These are phyloP conservation scores for Orthonychiurus folsomi DNA, from an alignment of 2,888 invertebrate species.

Conservation along the genomic window DNA sequence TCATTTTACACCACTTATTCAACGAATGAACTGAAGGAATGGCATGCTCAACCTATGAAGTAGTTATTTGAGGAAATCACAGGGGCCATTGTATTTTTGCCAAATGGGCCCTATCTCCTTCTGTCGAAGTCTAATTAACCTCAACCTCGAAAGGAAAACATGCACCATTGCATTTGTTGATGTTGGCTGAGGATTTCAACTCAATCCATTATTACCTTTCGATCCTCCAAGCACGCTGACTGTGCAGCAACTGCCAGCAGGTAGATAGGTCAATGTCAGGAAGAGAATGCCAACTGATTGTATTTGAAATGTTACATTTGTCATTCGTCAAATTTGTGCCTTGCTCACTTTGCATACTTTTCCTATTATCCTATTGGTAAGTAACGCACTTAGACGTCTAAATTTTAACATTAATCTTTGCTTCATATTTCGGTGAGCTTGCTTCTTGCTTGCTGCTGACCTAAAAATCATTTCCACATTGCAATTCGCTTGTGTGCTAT, in stretches of 20 bases:
- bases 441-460: too few species aligned
- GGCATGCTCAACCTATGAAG: neutral
- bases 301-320: neutral
- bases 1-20: too few species aligned
- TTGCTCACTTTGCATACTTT: too few species aligned
- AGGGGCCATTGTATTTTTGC: neutral
- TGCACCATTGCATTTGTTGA: neutral
- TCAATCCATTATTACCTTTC: neutral
- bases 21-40: neutral
- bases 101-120: neutral
- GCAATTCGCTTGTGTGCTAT: too few species aligned
- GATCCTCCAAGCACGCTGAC: too few species aligned
- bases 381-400: neutral
- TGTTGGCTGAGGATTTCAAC: neutral
- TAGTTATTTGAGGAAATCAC: neutral
- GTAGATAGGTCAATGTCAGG: neutral
- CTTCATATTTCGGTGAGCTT: too few species aligned
- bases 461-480: too few species aligned
- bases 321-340: neutral
- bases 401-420: too few species aligned
- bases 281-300: neutral
- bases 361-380: constrained; percentile 8
- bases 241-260: too few species aligned
- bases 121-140: neutral
- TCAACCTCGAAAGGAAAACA: neutral